phyloP scores from a whole-genome alignment of 1,140 invertebrate species.

The Zaprionus lachaisei region DNA sequence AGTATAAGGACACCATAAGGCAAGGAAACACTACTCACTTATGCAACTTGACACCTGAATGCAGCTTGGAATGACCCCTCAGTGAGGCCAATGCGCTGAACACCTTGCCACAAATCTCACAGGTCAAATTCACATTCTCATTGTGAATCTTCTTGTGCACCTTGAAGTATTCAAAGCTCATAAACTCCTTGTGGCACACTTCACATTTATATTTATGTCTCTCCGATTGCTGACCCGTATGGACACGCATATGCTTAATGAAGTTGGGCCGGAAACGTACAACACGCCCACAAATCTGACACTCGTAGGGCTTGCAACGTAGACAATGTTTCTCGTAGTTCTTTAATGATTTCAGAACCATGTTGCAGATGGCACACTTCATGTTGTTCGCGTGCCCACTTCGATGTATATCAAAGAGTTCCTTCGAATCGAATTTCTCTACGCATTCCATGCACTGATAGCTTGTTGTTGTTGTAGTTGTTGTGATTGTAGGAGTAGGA shows the following conservation, averaged over 20 bases:
- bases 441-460: slow-evolving; percentile 81
- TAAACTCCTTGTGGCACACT: slow-evolving; percentile 84
- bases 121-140: slow-evolving; percentile 82
- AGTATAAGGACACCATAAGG: not conserved
- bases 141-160: slow-evolving; percentile 84
- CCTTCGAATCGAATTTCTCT: slow-evolving; percentile 81
- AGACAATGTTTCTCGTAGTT: slow-evolving; percentile 83
- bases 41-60: slow-evolving; percentile 82
- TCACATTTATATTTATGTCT: slow-evolving; percentile 84
- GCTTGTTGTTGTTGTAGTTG: slow-evolving; percentile 52
- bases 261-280: slow-evolving; percentile 83
- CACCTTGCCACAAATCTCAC: slow-evolving; percentile 83
- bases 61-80: slow-evolving; percentile 78
- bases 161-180: slow-evolving; percentile 83
- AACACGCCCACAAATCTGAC: slow-evolving; percentile 81
- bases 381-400: slow-evolving; percentile 83
- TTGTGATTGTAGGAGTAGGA: slow-evolving; percentile 6
- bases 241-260: slow-evolving; percentile 82
- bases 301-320: slow-evolving; percentile 84
- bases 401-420: slow-evolving; percentile 79
- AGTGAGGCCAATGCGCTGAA: slow-evolving; percentile 82
- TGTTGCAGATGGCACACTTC: slow-evolving; percentile 84
- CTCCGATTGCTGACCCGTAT: slow-evolving; percentile 82
- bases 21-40: slow-evolving; percentile 58
- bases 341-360: slow-evolving; percentile 79